phyloP scores from a whole-genome alignment of 2,888 invertebrate species.

The Scaptodrosophila latifasciaeformis region DNA sequence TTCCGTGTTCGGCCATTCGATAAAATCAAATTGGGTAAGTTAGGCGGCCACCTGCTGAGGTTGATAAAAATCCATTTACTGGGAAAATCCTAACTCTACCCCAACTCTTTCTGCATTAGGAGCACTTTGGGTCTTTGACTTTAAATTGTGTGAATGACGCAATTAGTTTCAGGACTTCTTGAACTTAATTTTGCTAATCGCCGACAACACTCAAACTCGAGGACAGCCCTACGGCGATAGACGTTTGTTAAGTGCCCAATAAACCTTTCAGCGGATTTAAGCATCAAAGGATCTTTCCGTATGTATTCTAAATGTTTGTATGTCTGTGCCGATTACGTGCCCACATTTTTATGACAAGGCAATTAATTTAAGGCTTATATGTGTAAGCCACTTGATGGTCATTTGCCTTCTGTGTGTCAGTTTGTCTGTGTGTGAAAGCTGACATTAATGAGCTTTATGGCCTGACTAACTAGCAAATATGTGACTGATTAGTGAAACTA shows the following conservation, averaged over 20 bases:
- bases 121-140: constrained; percentile 15
- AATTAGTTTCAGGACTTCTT: constrained; percentile 50
- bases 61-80: no score
- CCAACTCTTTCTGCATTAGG: no score
- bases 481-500: constrained; percentile 61
- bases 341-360: constrained; percentile 64
- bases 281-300: no score
- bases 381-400: constrained; percentile 68
- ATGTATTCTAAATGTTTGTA: not conserved
- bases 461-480: constrained; percentile 58
- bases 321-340: constrained; percentile 35
- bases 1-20: no score
- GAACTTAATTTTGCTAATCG: constrained; percentile 45
- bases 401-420: constrained; percentile 59
- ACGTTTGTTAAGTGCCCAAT: constrained; percentile 34
- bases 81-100: no score
- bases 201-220: constrained; percentile 36
- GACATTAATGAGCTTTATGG: not conserved
- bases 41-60: no score
- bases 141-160: constrained; percentile 37
- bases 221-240: constrained; percentile 21
- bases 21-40: no score
- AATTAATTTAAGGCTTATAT: constrained; percentile 67
- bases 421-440: constrained; percentile 4
- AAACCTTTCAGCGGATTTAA: no score